These are phyloP conservation scores for Lutjanus argentimaculatus DNA, from an alignment of 2,797 vertebrate genomes.

Conservation along the genomic window DNA sequence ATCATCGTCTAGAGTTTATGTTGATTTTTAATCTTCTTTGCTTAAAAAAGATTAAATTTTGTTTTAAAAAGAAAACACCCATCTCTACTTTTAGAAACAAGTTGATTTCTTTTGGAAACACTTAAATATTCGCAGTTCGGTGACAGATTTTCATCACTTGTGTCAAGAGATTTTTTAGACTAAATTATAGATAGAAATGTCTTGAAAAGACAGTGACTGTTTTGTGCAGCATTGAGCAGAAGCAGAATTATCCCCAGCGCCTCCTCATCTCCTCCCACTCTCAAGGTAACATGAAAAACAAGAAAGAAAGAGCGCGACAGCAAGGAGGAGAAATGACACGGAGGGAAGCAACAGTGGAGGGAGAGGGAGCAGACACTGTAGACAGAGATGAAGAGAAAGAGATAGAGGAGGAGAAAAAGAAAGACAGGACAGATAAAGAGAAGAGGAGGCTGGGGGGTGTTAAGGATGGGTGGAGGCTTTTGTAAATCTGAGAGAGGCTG, in stretches of 20 bases:
- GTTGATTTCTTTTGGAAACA: not conserved
- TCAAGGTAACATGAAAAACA: conserved; percentile 43
- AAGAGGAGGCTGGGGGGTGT: conserved; percentile 15
- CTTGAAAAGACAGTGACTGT: not conserved
- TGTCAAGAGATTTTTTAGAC: not conserved
- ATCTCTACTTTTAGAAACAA: not conserved
- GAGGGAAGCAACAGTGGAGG: conserved; percentile 40
- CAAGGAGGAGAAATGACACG: conserved; percentile 35
- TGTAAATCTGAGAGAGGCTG: conserved; percentile 68
- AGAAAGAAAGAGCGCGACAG: conserved; percentile 10
- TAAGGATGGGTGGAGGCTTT: conserved; percentile 61
- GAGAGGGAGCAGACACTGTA: conserved; percentile 49
- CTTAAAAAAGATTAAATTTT: not conserved
- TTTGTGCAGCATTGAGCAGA: conserved; percentile 27
- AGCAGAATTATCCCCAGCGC: conserved; percentile 34
- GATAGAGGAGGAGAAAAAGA: conserved; percentile 15
- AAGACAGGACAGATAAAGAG: conserved; percentile 38
- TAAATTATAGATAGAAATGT: conserved; percentile 6
- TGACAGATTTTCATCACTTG: not conserved
- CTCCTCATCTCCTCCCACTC: conserved; percentile 21
- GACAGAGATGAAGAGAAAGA: conserved; percentile 47
- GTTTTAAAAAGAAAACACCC: not conserved
- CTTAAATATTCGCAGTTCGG: not conserved
- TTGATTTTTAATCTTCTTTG: not conserved
- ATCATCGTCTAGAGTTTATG: not conserved